Conservation (phyloP, 2,888 invertebrate genomes). For the Hydrotaea cyrtoneurina region DNA sequence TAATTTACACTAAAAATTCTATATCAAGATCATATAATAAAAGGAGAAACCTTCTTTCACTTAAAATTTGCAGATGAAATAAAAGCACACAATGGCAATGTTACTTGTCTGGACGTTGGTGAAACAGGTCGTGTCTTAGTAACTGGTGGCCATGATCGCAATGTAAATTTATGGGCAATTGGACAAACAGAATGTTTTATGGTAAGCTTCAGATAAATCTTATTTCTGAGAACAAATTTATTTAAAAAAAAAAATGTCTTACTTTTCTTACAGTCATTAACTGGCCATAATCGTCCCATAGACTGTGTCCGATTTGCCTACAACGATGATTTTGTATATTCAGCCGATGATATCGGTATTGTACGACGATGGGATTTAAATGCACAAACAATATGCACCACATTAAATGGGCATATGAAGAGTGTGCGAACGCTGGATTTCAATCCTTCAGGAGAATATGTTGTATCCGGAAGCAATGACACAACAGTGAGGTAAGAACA, state of each 20-base stretch:
- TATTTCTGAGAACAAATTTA: background rate
- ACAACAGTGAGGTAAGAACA: conserved; percentile 83
- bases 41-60: no score
- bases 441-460: conserved; percentile 96
- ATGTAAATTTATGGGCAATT: conserved; percentile 98
- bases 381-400: conserved; percentile 82
- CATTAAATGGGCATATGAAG: conserved; percentile 85
- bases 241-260: no score
- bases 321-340: conserved; percentile 96
- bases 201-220: conserved; percentile 82
- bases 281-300: conserved; percentile 95
- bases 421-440: conserved; percentile 96
- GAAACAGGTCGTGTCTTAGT: conserved; percentile 81
- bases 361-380: conserved; percentile 98
- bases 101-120: conserved; percentile 80
- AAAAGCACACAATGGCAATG: conserved; percentile 80
- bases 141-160: conserved; percentile 96
- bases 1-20: no score
- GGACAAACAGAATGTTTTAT: conserved; percentile 97
- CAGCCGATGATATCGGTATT: conserved; percentile 96
- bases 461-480: conserved; percentile 96
- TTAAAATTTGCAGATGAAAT: conserved; percentile 79
- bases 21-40: no score
- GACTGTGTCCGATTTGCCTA: conserved; percentile 97
- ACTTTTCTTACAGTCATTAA: conserved; percentile 86